Conservation (phyloP, 2,888 invertebrate species). For the Biston stratarius region DNA sequence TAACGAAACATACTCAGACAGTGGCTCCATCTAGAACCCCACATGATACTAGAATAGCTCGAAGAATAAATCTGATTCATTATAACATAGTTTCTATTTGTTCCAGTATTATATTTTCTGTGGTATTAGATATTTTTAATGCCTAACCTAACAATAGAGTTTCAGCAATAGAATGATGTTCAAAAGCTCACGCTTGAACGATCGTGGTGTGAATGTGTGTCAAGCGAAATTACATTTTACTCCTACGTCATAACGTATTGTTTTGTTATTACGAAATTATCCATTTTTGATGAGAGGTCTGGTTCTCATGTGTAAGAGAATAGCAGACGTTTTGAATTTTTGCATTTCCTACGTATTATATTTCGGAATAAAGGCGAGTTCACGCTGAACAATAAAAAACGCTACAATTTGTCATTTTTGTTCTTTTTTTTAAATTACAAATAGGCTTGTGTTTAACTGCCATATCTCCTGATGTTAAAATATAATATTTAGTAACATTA, state of each 20-base stretch:
- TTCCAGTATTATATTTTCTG: too few relatives aligned
- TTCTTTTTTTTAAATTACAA: too few relatives aligned
- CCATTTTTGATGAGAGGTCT: constrained; percentile 23
- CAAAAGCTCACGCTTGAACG: constrained; percentile 9
- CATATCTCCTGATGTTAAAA: too few relatives aligned
- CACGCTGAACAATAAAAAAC: neutral
- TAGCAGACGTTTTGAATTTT: constrained; percentile 18
- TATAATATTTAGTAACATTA: too few relatives aligned
- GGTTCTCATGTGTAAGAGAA: constrained; percentile 37
- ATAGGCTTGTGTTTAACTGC: too few relatives aligned
- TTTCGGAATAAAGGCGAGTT: constrained; percentile 4
- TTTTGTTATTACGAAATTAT: constrained; percentile 35
- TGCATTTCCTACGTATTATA: constrained; percentile 24
- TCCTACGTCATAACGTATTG: constrained; percentile 34
- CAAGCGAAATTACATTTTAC: constrained; percentile 37
- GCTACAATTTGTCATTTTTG: too few relatives aligned
- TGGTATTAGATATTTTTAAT: constrained; percentile 8
- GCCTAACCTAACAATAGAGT: constrained; percentile 30
- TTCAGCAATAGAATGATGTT: constrained; percentile 27
- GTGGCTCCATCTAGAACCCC: too few relatives aligned
- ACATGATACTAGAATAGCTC: too few relatives aligned
- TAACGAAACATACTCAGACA: too few relatives aligned
- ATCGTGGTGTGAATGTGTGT: constrained; percentile 34
- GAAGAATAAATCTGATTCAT: too few relatives aligned
- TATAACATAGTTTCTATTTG: too few relatives aligned